A percentile compares a stretch with the other conserved stretches of the same genome.
Evolutionary conservation across 2,797 vertebrate genomes (phyloP).

Genomic region (Pelobates cultripes): DNA sequence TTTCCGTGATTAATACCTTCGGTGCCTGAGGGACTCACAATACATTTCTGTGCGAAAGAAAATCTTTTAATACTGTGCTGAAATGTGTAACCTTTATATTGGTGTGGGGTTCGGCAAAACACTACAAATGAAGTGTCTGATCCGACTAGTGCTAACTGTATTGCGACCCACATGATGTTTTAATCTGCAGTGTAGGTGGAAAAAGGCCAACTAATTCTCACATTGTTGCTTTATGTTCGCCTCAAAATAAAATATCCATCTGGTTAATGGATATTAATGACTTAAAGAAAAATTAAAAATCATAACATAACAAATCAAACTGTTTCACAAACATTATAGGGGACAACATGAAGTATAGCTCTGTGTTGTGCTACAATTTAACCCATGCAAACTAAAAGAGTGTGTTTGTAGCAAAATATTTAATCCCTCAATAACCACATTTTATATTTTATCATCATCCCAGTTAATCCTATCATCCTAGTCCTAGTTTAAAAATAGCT

Average conservation of each 20-base stretch:
- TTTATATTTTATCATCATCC: too few relatives aligned
- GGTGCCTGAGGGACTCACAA: constrained; percentile 40
- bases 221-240: neutral
- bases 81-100: constrained; percentile 42
- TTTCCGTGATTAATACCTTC: constrained; percentile 53
- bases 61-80: constrained; percentile 44
- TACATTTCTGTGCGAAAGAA: constrained; percentile 56
- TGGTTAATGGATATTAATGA: neutral
- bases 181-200: neutral
- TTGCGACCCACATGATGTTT: neutral
- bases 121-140: neutral
- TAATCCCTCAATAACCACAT: too few relatives aligned
- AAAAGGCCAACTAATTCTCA: neutral
- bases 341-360: too few relatives aligned
- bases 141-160: neutral
- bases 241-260: neutral
- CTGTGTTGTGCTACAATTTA: too few relatives aligned
- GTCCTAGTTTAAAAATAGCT: too few relatives aligned
- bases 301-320: too few relatives aligned
- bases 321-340: too few relatives aligned
- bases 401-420: too few relatives aligned
- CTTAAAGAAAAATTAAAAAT: too few relatives aligned
- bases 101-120: neutral
- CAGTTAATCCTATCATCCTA: too few relatives aligned
- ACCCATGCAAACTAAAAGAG: too few relatives aligned